Base-by-base conservation (phyloP, 2,888 invertebrate genomes). In the Ornithoptera priamus region DNA sequence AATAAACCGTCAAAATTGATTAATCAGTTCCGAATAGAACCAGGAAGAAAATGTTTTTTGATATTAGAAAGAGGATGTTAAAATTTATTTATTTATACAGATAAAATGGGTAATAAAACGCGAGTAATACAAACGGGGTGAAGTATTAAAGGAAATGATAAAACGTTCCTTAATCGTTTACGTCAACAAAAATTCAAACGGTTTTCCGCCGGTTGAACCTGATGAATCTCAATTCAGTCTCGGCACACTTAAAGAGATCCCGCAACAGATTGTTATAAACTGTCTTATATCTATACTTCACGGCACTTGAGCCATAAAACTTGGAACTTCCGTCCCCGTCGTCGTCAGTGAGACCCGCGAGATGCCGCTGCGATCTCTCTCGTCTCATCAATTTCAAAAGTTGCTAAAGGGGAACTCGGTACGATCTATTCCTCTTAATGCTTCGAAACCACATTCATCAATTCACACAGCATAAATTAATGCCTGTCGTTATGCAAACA, bases 361-460 rank as follows among this genome's bases (percentile, higher is more conserved):
- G 76, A 75, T 80, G 81, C 81, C 83, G 78, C 75, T 80, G 74
- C 77, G 76, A 76, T 76, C 81, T 84, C 57, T 22, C 57, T 20
- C 57, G 20, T 82, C 82, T 83, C 85, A 86, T 87, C 86, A 86
- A 87, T 86, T 86, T 84, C 76, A 20, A 74, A 74, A 80, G 81
- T 80, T 79, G 61, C 39, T 24, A 67, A 59, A 56, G 63, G 62
- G 65, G 57, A 46, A 70, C 73, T 71, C 72, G 73, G 72, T 68
- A 71, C 74, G 72, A 75, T 72, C 72, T 72, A 71, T 73, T 70
- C 57, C 64, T 68, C 64, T 67, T 70, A 70, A 70, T 67, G 68
- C 58, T 69, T 62, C 56, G 67, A 59, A 66, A 73, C 71, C 72
- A 59, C 71, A 65, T 67, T 72, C 72, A 61, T 72, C 71, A 65